Conservation (phyloP, 2,797 vertebrate genomes). For the Eremophila alpestris region DNA sequence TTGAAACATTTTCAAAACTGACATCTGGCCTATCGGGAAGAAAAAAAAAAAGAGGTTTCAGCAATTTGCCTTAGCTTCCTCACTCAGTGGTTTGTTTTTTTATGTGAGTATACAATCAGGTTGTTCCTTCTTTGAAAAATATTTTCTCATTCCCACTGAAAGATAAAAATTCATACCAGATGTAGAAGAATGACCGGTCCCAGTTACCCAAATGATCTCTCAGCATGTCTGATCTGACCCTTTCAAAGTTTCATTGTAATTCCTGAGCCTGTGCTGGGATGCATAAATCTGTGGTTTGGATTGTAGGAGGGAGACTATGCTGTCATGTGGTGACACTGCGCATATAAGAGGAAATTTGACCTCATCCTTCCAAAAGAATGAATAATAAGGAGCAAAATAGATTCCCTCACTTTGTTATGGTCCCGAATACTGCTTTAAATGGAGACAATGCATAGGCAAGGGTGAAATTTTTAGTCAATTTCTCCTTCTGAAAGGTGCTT, state of each 20-base stretch:
- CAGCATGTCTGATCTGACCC: fast-evolving
- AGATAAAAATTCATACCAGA: background rate
- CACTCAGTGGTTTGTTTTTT: background rate
- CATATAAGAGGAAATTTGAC: background rate
- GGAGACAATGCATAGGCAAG: background rate
- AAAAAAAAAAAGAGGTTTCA: background rate
- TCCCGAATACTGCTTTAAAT: background rate
- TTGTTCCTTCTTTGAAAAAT: background rate
- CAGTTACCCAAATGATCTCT: background rate
- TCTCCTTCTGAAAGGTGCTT: background rate
- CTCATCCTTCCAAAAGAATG: background rate
- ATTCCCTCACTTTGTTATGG: background rate
- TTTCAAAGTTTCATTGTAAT: background rate
- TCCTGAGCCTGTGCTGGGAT: background rate
- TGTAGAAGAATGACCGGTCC: background rate
- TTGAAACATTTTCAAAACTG: background rate
- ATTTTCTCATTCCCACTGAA: background rate
- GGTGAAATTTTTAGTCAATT: background rate
- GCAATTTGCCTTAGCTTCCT: background rate
- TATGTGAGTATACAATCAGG: background rate
- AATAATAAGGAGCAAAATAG: background rate
- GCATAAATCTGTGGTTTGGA: background rate
- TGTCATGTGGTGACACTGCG: fast-evolving
- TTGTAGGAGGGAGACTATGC: background rate
- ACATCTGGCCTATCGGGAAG: background rate